A percentile compares a stretch with the other conserved stretches of the same genome.
Conservation (phyloP, 2,797 vertebrate species). For the Clarias pachynema region DNA sequence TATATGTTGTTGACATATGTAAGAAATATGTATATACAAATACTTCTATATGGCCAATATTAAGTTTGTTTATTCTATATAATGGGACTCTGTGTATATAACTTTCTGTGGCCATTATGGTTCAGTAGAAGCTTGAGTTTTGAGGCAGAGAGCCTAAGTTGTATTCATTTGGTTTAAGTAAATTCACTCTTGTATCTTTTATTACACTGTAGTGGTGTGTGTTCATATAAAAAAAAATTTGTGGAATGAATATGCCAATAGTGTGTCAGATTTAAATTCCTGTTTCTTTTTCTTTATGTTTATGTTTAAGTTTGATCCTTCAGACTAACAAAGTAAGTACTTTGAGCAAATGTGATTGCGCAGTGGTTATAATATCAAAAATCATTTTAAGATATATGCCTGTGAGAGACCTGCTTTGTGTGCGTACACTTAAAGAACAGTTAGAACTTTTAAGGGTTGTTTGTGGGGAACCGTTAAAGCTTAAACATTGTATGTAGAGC, state of each 20-base stretch:
- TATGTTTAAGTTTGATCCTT: background rate
- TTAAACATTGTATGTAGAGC: background rate
- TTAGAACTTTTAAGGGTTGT: background rate
- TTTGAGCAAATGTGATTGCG: constrained; percentile 22
- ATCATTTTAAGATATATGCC: background rate
- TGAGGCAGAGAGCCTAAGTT: constrained; percentile 3
- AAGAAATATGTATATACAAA: constrained; percentile 70
- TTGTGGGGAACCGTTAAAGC: background rate
- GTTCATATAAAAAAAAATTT: background rate
- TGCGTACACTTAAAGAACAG: background rate
- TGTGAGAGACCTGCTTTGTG: constrained; percentile 29
- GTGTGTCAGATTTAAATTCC: constrained; percentile 33
- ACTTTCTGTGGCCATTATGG: constrained; percentile 68
- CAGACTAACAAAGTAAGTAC: constrained; percentile 20
- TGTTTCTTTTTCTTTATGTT: background rate
- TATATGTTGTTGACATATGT: constrained; percentile 75
- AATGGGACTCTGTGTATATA: constrained; percentile 64
- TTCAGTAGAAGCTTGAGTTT: constrained; percentile 57
- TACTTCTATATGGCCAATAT: constrained; percentile 59
- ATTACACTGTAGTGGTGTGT: constrained; percentile 43
- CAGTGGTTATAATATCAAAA: constrained; percentile 30
- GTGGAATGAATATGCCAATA: background rate
- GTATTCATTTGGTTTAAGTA: constrained; percentile 40
- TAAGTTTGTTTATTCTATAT: constrained; percentile 46
- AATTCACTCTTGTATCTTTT: constrained; percentile 45